These are phyloP conservation scores for Muricea muricata DNA, from an alignment of 92 coral and sea anemone species.

Conservation along the genomic window DNA sequence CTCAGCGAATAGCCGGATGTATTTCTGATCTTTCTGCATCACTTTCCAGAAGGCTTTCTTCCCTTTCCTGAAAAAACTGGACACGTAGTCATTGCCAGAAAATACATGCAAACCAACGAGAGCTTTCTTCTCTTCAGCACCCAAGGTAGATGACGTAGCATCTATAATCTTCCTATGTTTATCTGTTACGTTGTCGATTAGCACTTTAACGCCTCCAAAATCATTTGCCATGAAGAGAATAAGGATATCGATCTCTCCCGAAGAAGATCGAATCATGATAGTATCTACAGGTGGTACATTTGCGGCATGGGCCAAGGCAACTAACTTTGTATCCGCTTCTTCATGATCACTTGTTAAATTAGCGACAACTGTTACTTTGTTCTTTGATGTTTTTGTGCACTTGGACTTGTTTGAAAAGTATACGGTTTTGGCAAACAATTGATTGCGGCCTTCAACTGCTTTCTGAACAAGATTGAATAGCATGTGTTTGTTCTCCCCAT, in stretches of 20 bases:
- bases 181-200: slow-evolving; percentile 21
- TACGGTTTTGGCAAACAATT: background rate
- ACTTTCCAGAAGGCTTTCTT: slow-evolving; percentile 28
- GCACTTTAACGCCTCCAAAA: background rate
- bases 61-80: slow-evolving; percentile 12
- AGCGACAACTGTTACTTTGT: background rate
- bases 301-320: background rate
- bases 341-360: background rate
- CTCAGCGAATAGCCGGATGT: background rate
- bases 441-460: background rate
- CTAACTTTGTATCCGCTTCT: slow-evolving; percentile 14
- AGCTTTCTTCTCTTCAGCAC: background rate
- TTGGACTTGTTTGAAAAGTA: background rate
- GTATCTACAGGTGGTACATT: background rate
- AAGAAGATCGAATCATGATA: slow-evolving; percentile 20
- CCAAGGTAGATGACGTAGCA: background rate
- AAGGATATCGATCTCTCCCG: slow-evolving; percentile 21
- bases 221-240: slow-evolving; percentile 14
- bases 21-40: background rate
- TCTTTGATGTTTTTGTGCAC: background rate
- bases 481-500: background rate
- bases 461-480: background rate
- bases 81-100: slow-evolving; percentile 27
- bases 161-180: slow-evolving; percentile 3
- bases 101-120: slow-evolving; percentile 14